Conservation (phyloP, 2,113 vertebrate genomes). For the Thryonomys swinderianus region DNA sequence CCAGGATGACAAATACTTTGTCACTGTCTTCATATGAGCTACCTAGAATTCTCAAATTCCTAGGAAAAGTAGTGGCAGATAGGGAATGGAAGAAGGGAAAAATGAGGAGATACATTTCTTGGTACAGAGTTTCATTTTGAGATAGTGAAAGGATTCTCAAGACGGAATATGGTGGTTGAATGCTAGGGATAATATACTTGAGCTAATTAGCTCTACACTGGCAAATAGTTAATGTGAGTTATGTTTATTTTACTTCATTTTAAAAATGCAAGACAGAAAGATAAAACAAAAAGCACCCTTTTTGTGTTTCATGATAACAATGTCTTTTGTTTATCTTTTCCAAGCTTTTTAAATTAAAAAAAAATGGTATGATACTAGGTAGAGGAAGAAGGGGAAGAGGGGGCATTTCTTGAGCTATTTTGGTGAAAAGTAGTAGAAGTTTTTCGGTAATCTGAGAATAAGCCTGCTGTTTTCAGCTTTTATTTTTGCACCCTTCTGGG, state of each 20-base stretch:
- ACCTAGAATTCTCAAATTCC: neutral
- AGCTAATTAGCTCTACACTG: neutral
- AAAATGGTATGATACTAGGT: neutral
- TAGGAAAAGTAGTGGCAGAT: neutral
- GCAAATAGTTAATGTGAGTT: neutral
- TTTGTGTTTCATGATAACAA: neutral
- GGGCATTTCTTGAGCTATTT: neutral
- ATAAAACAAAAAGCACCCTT: neutral
- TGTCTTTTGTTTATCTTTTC: neutral
- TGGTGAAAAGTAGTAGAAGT: neutral
- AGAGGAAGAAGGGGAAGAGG: neutral
- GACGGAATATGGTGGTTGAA: neutral
- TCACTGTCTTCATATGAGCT: neutral
- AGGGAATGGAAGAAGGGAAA: neutral
- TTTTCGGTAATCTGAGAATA: neutral
- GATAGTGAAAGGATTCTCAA: neutral
- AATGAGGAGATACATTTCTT: neutral
- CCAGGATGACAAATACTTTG: neutral
- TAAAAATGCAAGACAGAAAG: neutral
- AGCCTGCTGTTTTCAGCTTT: neutral
- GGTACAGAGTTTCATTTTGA: neutral
- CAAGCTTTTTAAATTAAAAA: neutral
- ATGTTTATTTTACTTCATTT: neutral
- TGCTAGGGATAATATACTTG: neutral
- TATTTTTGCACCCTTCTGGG: neutral